Percentiles rank a stretch among this genome's conserved stretches.
Conservation (phyloP, 2,797 vertebrate species). For the Prionace glauca region DNA sequence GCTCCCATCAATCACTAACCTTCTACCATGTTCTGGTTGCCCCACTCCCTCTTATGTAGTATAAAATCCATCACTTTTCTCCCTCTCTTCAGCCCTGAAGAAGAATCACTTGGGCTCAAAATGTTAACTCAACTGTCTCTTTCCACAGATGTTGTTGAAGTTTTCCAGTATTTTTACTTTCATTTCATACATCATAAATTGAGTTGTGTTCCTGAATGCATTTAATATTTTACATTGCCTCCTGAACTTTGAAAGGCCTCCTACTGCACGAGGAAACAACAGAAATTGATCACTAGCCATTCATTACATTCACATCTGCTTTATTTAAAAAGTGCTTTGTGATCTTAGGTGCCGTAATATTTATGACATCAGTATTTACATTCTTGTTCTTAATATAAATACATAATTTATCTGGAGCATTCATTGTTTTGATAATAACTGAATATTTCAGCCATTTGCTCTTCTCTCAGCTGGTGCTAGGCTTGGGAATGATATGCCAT, state of each 20-base stretch:
- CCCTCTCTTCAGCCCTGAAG: too few relatives aligned
- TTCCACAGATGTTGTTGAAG: too few relatives aligned
- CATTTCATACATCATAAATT: too few relatives aligned
- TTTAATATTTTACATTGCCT: background rate
- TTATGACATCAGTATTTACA: background rate
- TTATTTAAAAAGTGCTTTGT: background rate
- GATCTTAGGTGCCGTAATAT: background rate
- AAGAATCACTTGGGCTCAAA: too few relatives aligned
- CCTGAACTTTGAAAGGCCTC: background rate
- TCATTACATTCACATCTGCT: background rate
- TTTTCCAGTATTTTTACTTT: too few relatives aligned
- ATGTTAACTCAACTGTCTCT: too few relatives aligned
- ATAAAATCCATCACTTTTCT: too few relatives aligned
- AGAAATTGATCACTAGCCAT: background rate
- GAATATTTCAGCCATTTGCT: constrained; percentile 3
- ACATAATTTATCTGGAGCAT: background rate
- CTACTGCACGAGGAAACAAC: background rate
- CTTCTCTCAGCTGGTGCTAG: background rate
- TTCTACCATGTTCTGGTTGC: too few relatives aligned
- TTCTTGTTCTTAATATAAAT: background rate
- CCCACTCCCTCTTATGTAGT: too few relatives aligned
- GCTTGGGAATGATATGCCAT: background rate
- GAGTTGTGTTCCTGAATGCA: too few relatives aligned
- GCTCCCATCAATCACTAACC: too few relatives aligned
- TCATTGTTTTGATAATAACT: background rate